Base-by-base conservation (phyloP, 2,888 invertebrate species). In the Formica aserva region DNA sequence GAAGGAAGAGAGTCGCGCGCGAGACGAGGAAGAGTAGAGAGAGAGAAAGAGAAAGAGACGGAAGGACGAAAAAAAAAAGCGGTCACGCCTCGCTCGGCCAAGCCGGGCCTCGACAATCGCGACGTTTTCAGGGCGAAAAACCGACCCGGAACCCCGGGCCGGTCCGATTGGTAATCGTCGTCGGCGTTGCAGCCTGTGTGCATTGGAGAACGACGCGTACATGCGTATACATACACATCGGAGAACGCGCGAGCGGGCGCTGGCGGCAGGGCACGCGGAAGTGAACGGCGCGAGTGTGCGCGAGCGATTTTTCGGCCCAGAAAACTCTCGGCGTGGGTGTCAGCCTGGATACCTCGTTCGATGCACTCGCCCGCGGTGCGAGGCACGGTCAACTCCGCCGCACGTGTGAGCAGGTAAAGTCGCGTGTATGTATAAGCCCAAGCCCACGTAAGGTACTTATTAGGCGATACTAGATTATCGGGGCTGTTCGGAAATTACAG, bases 101-200 rank as follows among this genome's bases (percentile, higher is more conserved):
- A 78, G 84, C 86, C 69, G 81, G 89, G 81, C 60, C 84, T 82
- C 87, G 88, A 87, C 89, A 91, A 92, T 92, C 89, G 91, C 86
- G 91, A 91, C 92, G 92, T 92, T 93, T 92, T 89, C 91, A 93
- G 93, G 92, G 91, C 92, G 91, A 93, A 93, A 92, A 92, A 92
- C 87, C 91, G 89, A 92, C 90, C 92, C 92, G 92, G 92, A 93
- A 92, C 91, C 90, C 88, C 76, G 66, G 80, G 75, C 85, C 76
- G 82, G 63, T 82, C 69, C 35, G 75, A 76, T 69, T 76, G 86
- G 52, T 78, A 72, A 74, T 86, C 62, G 75, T 85, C 82, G 71
- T 63, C 26, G 63, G n/a, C 35, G 72, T 32, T 62, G 83, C 78
- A 65, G 65, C 66, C 60, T 6, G 77, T 26, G 83, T 71, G 71